Evolutionary conservation across 2,888 invertebrate species (phyloP), one percentile per base, ranked within the genome.

Genomic region (Lordiphosa andalusiaca): DNA sequence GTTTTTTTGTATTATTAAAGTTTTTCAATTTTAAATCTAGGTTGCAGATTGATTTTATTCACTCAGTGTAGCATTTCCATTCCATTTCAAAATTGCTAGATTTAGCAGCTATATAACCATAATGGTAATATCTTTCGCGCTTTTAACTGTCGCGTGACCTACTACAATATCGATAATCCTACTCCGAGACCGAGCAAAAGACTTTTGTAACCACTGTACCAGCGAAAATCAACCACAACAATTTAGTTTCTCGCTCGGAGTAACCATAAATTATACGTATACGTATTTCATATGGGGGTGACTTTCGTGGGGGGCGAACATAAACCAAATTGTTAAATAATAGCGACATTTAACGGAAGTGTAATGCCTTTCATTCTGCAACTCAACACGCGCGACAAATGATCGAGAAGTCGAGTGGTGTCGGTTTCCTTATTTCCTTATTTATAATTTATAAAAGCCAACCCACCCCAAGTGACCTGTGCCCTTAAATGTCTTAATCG

Each of bases 301-400:
- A 21, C 6, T 50, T 48, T 59, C 69, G 71, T 73, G 75, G 71
- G 46, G 46, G 61, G 47, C 73, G 49, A 67, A 67, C 61, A 80
- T 76, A 77, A 73, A 71, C 60, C 80, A 83, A 78, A 78, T 83
- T 71, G 77, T 73, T 76, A 80, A 78, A 78, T 83, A 78, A 83
- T 83, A 74, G 77, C 81, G 73, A 73, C 83, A 83, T 73, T 83
- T 73, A 80, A 63, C 81, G 77, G 77, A 83, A 83, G 83, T 73
- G 60, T 65, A 73, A 64, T 67, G 63, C 67, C 73, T 69, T 57
- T 69, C 49, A 71, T 72, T 64, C 74, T 50, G 69, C 46, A 52
- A 36, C 50, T 58, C 52, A 67, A 69, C 76, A 78, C 75, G 78
- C 82, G 82, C 80, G 66, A 63, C 80, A 78, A 78, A 82, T 76